A percentile compares a stretch with the other conserved stretches of the same genome.
phyloP scores from a whole-genome alignment of 2,113 vertebrate species.

The Condylura cristata region DNA sequence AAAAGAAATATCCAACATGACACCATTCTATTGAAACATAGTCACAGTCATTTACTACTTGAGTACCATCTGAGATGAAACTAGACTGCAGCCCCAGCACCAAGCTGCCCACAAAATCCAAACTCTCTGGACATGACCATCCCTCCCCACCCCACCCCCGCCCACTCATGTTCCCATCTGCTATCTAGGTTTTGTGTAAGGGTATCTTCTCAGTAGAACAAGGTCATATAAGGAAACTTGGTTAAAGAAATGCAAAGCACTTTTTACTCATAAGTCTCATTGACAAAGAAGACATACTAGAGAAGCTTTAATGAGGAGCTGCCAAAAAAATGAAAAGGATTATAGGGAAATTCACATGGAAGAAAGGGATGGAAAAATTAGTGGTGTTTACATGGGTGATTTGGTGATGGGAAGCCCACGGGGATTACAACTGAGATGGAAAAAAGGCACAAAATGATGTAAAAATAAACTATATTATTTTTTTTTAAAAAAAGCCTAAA shows the following conservation, averaged over 20 bases:
- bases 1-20: not conserved
- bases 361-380: not conserved
- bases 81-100: not conserved
- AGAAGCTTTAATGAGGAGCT: not conserved
- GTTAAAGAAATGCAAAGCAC: not conserved
- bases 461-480: no score
- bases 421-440: no score
- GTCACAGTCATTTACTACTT: not conserved
- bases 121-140: not conserved
- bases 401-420: no score
- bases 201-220: not conserved
- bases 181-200: not conserved
- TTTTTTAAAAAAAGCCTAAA: no score
- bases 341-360: not conserved
- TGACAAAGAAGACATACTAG: not conserved
- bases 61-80: no score
- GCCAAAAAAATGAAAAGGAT: not conserved
- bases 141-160: rapidly evolving
- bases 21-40: not conserved
- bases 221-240: not conserved
- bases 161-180: not conserved
- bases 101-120: not conserved
- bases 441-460: no score
- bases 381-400: no score
- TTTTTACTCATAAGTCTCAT: not conserved